Percentiles rank a stretch among this genome's conserved stretches.
Conservation (phyloP, 1,140 invertebrate genomes). For the Bicyclus anynana region DNA sequence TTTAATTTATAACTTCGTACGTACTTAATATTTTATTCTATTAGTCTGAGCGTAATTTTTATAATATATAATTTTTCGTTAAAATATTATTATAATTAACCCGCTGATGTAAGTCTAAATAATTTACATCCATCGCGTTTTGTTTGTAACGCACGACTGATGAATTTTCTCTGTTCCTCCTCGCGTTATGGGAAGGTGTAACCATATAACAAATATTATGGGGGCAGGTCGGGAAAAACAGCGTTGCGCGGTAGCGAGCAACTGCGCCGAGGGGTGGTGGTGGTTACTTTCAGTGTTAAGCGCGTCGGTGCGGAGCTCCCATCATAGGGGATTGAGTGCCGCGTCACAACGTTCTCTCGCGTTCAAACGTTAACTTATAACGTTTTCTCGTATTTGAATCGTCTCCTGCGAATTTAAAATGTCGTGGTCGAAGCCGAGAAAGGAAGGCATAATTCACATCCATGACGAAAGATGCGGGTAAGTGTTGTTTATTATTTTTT, state of each 20-base stretch:
- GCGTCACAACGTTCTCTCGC: not conserved
- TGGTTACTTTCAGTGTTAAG: slow-evolving; percentile 3
- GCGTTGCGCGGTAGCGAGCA: slow-evolving; percentile 22
- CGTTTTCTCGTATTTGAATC: not conserved
- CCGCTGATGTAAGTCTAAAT: too few relatives aligned
- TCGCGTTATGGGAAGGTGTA: not conserved
- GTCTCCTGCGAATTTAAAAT: not conserved
- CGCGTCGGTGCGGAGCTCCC: slow-evolving; percentile 2
- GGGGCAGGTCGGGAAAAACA: slow-evolving; percentile 8
- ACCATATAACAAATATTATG: slow-evolving; percentile 7
- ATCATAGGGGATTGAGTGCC: slow-evolving; percentile 3
- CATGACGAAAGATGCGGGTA: slow-evolving; percentile 47
- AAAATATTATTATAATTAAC: too few relatives aligned
- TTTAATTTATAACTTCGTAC: too few relatives aligned
- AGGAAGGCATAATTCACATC: slow-evolving; percentile 32
- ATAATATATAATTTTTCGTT: too few relatives aligned
- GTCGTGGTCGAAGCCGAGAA: not conserved
- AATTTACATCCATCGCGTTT: too few relatives aligned
- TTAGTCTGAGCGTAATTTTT: too few relatives aligned
- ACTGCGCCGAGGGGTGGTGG: not conserved
- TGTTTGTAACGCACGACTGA: too few relatives aligned
- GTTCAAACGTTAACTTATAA: not conserved
- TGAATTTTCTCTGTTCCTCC: too few relatives aligned
- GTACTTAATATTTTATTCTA: too few relatives aligned
- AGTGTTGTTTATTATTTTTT: too few relatives aligned